Percentiles rank a stretch among this genome's conserved stretches.
phyloP scores from a whole-genome alignment of 2,797 vertebrate species.

The Pantherophis vulpinus region DNA sequence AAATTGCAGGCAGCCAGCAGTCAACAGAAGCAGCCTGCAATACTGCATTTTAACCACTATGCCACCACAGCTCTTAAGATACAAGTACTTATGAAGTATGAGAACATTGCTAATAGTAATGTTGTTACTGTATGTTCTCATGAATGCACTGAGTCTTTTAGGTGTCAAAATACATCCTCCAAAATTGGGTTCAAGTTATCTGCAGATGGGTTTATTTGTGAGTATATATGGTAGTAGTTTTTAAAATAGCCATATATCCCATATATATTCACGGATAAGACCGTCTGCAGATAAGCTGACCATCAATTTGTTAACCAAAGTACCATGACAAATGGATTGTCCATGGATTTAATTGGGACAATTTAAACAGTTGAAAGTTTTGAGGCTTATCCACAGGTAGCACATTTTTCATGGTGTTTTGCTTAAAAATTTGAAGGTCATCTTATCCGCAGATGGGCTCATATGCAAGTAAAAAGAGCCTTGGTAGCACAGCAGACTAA shows the following conservation, averaged over 20 bases:
- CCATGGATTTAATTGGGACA: neutral
- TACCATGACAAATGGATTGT: neutral
- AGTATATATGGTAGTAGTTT: neutral
- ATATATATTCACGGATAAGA: neutral
- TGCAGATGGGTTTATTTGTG: neutral
- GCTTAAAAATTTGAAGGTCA: neutral
- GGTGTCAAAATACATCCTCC: neutral
- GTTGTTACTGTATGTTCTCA: neutral
- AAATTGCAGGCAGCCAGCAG: too few relatives aligned
- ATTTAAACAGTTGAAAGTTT: neutral
- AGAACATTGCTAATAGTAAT: neutral
- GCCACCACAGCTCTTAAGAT: neutral
- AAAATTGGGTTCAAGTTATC: neutral
- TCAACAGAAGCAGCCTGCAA: too few relatives aligned
- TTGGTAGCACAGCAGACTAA: too few relatives aligned
- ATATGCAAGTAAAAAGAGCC: neutral
- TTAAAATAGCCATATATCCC: neutral
- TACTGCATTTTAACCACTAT: too few relatives aligned
- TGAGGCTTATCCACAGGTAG: neutral
- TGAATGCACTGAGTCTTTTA: neutral
- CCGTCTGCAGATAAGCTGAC: neutral
- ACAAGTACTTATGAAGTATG: neutral
- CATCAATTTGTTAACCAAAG: neutral
- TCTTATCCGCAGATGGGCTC: neutral
- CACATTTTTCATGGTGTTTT: neutral